Base-by-base conservation (phyloP, 2,113 vertebrate genomes). In the Bothrops jararaca region DNA sequence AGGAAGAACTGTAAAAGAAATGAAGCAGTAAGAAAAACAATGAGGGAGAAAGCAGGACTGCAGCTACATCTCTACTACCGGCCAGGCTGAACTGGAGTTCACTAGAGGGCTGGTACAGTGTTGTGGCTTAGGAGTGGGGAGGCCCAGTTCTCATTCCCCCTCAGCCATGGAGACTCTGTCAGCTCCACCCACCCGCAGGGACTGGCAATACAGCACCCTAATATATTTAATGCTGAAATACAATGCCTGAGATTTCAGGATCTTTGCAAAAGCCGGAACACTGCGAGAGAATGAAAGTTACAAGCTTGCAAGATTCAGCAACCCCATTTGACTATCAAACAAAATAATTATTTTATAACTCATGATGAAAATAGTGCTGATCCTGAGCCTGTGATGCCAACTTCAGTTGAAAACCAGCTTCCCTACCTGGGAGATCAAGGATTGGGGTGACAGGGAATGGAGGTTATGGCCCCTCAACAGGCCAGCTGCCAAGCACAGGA, bases 1-100 rank as follows among this genome's bases (percentile, higher is more conserved):
- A 97, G 1, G 97, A 96, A 86, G 97, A 97, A 88, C 98, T 98
- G 94, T 34, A 91, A 3, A 13, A 39, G 95, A 90, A 89, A 94
- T n/a, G 89, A 2, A 12, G 29, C 95, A 90, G 74, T 29, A 89
- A 92, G 3, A 34, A 91, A 74, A 56, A 7, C 10, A 92, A 94
- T 53, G 12, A 4, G 48, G 74, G 34, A 42, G 18, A 80, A 29
- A 39, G 39, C 24, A 58, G 80, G 52, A 26, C 5, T 11, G 39
- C 80, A 29, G 29, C 7, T 15, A 1, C 6, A 8, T 22, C 74
- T 8, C 34, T 29, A 29, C 9, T 39, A 22, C 3, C 18, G 22
- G 69, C n/a, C 69, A 39, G 69, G n/a, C 34, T 22, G 34, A 34
- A 34, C 5, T 74, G 69, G 69, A 20, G 34, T 22, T 20, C 39